Percentiles rank a stretch among this genome's conserved stretches.
These are phyloP conservation scores for Pristionchus arcanus DNA, from an alignment of 2,888 invertebrate genomes.

Conservation along the genomic window DNA sequence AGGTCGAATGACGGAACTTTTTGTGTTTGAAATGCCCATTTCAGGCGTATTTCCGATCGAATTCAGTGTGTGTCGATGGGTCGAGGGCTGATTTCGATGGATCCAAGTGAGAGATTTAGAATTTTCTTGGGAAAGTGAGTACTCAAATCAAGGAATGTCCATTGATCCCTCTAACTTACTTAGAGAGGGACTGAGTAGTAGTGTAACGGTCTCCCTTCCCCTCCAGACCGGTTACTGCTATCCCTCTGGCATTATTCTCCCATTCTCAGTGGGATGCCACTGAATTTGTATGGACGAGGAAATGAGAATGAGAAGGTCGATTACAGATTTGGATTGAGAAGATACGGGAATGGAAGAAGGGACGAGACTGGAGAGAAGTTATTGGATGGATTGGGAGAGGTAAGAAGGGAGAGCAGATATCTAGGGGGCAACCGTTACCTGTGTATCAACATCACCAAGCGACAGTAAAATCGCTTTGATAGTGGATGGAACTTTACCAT, in stretches of 20 bases:
- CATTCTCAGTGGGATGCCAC: conserved; percentile 14
- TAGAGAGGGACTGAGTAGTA: neutral
- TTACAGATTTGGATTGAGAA: conserved; percentile 49
- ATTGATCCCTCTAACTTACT: neutral
- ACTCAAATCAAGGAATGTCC: too few relatives aligned
- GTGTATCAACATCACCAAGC: too few relatives aligned
- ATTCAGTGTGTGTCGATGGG: conserved; percentile 55
- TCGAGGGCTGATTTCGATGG: conserved; percentile 59
- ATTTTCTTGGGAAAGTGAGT: neutral
- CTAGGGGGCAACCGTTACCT: neutral
- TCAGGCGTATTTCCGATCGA: conserved; percentile 60
- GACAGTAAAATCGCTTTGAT: too few relatives aligned
- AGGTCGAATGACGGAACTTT: conserved; percentile 29
- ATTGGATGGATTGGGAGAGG: conserved; percentile 48
- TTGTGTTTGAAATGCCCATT: neutral
- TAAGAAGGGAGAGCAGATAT: neutral
- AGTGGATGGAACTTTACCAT: too few relatives aligned
- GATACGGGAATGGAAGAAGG: conserved; percentile 43
- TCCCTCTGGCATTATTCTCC: conserved; percentile 30
- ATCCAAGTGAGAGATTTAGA: conserved; percentile 9
- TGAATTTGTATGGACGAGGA: conserved; percentile 32
- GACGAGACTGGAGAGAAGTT: conserved; percentile 44
- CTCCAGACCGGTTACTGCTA: neutral
- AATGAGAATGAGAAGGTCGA: conserved; percentile 41
- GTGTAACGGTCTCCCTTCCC: conserved; percentile 29